Percentiles rank a stretch among this genome's conserved stretches.
These are phyloP conservation scores for Mustela nigripes DNA, from an alignment of 2,113 vertebrate species.

Conservation along the genomic window DNA sequence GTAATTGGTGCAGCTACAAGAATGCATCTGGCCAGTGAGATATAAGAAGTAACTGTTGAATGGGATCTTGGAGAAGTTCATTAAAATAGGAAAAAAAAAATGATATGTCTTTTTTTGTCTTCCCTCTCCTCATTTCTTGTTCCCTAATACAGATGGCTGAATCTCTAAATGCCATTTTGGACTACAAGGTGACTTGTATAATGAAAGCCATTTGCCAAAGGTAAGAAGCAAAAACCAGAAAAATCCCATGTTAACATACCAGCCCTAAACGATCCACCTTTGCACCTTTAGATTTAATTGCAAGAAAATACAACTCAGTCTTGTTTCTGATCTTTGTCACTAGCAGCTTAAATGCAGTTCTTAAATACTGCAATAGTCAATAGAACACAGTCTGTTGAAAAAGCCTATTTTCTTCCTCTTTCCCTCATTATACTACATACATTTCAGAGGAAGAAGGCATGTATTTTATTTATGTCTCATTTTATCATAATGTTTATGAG, in stretches of 20 bases:
- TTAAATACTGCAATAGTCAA: background rate
- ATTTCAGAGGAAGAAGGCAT: background rate
- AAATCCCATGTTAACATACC: background rate
- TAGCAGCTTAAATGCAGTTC: background rate
- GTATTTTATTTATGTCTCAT: background rate
- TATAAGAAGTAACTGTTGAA: background rate
- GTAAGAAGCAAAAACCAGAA: background rate
- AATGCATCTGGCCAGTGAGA: background rate
- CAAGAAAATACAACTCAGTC: background rate
- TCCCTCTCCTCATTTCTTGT: background rate
- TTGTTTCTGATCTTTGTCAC: background rate
- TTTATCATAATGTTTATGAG: background rate
- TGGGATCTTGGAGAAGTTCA: background rate
- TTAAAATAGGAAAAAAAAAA: background rate
- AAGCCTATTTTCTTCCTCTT: background rate
- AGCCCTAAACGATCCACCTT: background rate
- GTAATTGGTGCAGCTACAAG: background rate
- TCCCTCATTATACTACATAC: background rate
- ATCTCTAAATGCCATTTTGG: background rate
- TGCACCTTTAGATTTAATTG: conserved; percentile 14
- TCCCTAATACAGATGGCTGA: background rate
- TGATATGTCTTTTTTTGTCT: background rate
- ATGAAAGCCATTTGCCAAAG: background rate
- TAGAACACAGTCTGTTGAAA: background rate
- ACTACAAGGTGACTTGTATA: background rate